Base-by-base conservation (phyloP, 1,140 invertebrate genomes). In the Drosophila sp. region DNA sequence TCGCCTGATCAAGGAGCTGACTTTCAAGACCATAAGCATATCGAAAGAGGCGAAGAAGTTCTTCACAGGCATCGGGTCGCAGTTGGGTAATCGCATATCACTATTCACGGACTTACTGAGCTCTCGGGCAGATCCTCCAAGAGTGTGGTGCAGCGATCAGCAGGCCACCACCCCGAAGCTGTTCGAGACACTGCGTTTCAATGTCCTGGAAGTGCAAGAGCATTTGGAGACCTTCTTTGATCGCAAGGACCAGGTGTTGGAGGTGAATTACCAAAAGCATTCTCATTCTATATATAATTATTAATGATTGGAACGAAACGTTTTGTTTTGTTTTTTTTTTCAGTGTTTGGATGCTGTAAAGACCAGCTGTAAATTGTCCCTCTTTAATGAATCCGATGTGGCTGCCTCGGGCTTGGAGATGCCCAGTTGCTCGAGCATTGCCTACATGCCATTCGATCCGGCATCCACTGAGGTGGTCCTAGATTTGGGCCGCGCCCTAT, bases 191-290 rank as follows among this genome's bases (percentile, higher is more conserved):
- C 94, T 98, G 38, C 94, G 97, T 32, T 99, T 97, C 92, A 96
- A 96, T 66, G 95, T 99, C 86, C 93, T 99, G n/a, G 98, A 99
- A 91, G 95, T 99, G 44, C 97, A 98, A 79, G 98, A 99, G 91
- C 98, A 99, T 92, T 94, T 98, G 74, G 98, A 99, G 91, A 99
- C 97, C 0, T 98, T 98, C 89, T 95, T 97, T 71, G 97, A 99
- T 92, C 95, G 97, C 67, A 96, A 97, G 76, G 97, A 99, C 90
- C 97, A 98, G 81, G 96, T 96, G 1, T 94, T 96, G 35, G 97
- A 98, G 95, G 98, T 98, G 91, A 90, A 84, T 79, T 57, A 25
- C 0, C 7, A 10, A 3, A 6, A 4, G 0, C 1, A 17, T 10
- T 23, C 10, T 4, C 4, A 23, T 8, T 0, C 6, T 5, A 10